Base-by-base conservation (phyloP, 2,888 invertebrate genomes). In the Dendrolimus pini region DNA sequence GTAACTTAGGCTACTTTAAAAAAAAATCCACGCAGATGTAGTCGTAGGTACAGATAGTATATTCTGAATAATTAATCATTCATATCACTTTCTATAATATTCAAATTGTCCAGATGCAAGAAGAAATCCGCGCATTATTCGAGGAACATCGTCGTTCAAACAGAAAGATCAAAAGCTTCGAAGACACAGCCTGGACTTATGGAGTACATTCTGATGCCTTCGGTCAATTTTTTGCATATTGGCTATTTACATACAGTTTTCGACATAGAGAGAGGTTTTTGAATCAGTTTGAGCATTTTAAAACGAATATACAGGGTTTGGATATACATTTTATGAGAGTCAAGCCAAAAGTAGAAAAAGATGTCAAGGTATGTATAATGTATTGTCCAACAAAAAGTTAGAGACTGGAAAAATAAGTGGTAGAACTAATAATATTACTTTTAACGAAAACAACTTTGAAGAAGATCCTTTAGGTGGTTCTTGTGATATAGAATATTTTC, bases 301-400 rank as follows among this genome's bases (percentile, higher is more conserved):
- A 90, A 62, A 96, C 96, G 0, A 92, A 93, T 61, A 93, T 97
- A 63, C 94, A 95, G 76, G 92, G 92, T 0, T 72, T 95, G 64
- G 92, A 93, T 66, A 92, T 97, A 54, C 97, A 97, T 75, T 97
- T 93, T 74, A 83, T 96, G 53, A 95, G 93, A 58, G 93, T 92
- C 0, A 94, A 94, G 64, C 94, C 95, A 0, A 68, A 80, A 18
- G 77, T 72, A 3, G 65, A 68, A 12, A 62, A 66, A 9, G 77
- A 83, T 68, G 63, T 82, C 1, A 77, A 79, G 80, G 86, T 86
- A 68, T 60, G 68, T 54, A 30, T 13, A 30, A 30, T 30, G 30
- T 30, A 3, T 6, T 30, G 18, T 18, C 1, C 18, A 18, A 30
- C 30, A 6, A 30, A 30, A 0, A 30, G 0, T 3, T 30, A 6